Evolutionary conservation across 2,888 invertebrate genomes (phyloP), one percentile per base, ranked within the genome.

Genomic region (Shargacucullia verbasci): DNA sequence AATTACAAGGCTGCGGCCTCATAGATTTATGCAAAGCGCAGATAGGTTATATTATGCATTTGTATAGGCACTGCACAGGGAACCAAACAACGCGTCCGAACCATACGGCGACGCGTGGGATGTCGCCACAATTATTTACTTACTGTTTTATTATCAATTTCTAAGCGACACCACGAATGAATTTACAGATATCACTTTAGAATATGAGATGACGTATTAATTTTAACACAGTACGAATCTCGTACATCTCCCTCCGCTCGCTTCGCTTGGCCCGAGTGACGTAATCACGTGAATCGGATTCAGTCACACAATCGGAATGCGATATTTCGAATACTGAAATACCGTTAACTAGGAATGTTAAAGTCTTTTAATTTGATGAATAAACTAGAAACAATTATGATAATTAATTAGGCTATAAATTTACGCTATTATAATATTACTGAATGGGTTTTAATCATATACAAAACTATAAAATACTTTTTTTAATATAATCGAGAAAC

Each of bases 1-100:
- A 88, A 86, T 87, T 84, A 87, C 88, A 90, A 91, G 88, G 91
- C 85, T 90, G 86, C 79, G 82, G 82, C 87, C 83, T 86, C 86
- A 86, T 83, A 88, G 88, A 89, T 90, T 90, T 89, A 89, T 88
- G 89, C 86, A 82, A 86, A 88, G 82, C 86, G 85, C 81, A 87
- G 82, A 88, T 90, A 93, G 94, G 93, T 93, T 93, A 94, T 91
- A 91, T 89, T 91, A 91, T 90, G 92, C 91, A 87, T 92, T 92
- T 90, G 84, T 92, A 91, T 90, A 92, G 79, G 80, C 87, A 88
- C 87, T 90, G 85, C 89, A 90, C 90, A 79, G 76, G 70, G 83
- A 86, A 84, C 85, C 86, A 92, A 92, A 92, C 91, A 91, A 90
- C 86, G 87, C 89, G 86, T 82, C 81, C 79, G 76, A 81, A 78